Evolutionary conservation across 2,888 invertebrate species (phyloP).

Genomic region (Spisula solida): DNA sequence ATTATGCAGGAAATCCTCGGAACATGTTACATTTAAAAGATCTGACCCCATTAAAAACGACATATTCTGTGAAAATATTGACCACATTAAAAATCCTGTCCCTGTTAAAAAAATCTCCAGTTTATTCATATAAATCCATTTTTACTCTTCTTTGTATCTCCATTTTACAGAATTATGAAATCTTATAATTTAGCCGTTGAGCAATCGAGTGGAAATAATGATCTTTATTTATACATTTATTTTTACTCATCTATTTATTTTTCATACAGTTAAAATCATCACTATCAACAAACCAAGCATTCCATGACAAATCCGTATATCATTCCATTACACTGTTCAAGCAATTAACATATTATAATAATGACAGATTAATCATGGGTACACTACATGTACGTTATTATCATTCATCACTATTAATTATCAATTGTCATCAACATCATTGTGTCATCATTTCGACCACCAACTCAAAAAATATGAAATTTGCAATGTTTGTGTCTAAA

Average conservation of each 20-base stretch:
- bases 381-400: not conserved
- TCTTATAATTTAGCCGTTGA: not conserved
- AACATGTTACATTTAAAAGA: not conserved
- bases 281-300: not conserved
- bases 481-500: not conserved
- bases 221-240: conserved; percentile 6
- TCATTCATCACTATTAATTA: not conserved
- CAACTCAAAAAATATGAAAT: not conserved
- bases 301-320: conserved; percentile 17
- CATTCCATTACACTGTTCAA: not conserved
- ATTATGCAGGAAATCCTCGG: conserved; percentile 11
- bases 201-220: not conserved
- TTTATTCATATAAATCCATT: not conserved
- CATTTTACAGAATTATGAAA: not conserved
- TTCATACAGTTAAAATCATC: not conserved
- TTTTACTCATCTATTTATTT: conserved; percentile 19
- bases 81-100: not conserved
- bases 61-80: not conserved
- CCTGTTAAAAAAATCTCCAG: not conserved
- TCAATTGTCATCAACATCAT: not conserved
- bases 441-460: not conserved
- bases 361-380: not conserved
- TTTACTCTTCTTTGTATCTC: not conserved
- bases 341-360: conserved; percentile 3
- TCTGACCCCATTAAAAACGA: not conserved